phyloP scores from a whole-genome alignment of 2,113 vertebrate genomes.

The Orthonyx spaldingii region DNA sequence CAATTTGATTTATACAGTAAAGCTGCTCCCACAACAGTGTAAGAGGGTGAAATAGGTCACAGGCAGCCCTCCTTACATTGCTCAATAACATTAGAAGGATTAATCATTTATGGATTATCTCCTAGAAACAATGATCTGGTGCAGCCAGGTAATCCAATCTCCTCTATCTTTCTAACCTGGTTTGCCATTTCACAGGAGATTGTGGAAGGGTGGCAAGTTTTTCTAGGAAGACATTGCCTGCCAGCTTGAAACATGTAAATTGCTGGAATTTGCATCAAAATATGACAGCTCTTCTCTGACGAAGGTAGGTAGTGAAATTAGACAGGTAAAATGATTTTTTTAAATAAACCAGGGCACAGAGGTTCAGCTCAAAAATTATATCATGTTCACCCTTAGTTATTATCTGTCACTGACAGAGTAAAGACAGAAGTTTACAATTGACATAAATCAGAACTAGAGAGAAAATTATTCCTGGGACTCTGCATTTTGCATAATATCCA shows the following conservation, averaged over 20 bases:
- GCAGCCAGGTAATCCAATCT: constrained; percentile 86
- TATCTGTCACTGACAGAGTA: not conserved
- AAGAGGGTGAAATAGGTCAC: constrained; percentile 73
- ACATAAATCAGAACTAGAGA: not conserved
- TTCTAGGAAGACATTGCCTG: constrained; percentile 50
- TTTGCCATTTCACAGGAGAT: constrained; percentile 59
- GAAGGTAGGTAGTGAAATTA: constrained; percentile 57
- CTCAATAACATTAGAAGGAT: constrained; percentile 80
- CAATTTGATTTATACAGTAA: not conserved
- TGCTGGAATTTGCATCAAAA: constrained; percentile 55
- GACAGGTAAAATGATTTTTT: constrained; percentile 1
- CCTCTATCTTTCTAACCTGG: constrained; percentile 61
- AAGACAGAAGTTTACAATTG: not conserved
- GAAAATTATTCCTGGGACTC: not conserved
- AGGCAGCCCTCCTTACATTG: constrained; percentile 59
- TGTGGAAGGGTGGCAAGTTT: constrained; percentile 60
- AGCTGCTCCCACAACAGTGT: constrained; percentile 22
- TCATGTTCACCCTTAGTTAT: not conserved
- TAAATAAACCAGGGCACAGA: not conserved
- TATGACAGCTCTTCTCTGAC: constrained; percentile 38
- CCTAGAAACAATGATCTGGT: constrained; percentile 85
- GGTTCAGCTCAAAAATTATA: not conserved
- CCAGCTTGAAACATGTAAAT: constrained; percentile 39
- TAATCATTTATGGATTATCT: constrained; percentile 90
- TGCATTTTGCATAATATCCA: not conserved